Evolutionary conservation across 2,888 invertebrate genomes (phyloP).

Genomic region (Trichogramma evanescens): DNA sequence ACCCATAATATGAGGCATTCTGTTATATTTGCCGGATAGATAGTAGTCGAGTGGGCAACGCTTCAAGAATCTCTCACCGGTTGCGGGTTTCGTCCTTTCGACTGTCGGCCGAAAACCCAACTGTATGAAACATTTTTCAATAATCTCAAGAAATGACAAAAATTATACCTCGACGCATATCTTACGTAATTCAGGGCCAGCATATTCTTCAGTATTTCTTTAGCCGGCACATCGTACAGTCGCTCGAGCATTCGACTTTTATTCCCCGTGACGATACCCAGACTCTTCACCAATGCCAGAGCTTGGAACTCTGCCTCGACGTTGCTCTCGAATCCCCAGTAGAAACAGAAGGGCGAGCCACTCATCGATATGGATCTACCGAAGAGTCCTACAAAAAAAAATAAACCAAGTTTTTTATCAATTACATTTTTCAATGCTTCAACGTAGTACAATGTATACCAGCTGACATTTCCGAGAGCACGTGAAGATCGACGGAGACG

Average conservation of each 20-base stretch:
- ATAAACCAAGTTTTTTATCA: neutral
- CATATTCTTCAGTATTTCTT: slow-evolving; percentile 14
- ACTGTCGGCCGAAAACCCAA: no score
- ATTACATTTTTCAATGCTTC: neutral
- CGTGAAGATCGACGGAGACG: slow-evolving; percentile 2
- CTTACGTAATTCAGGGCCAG: slow-evolving; percentile 5
- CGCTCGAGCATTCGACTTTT: slow-evolving; percentile 21
- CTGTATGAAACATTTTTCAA: no score
- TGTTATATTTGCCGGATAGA: no score
- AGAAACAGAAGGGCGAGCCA: slow-evolving; percentile 45
- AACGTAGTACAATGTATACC: neutral
- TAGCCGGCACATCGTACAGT: slow-evolving; percentile 17
- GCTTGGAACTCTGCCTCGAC: neutral
- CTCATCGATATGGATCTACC: slow-evolving; percentile 54
- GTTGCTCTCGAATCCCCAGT: neutral
- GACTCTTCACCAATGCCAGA: neutral
- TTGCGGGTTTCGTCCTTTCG: no score
- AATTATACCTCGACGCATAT: no score
- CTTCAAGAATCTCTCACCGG: no score
- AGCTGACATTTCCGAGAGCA: slow-evolving; percentile 4
- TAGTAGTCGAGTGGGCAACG: no score
- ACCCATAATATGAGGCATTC: no score
- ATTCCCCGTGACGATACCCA: slow-evolving; percentile 2
- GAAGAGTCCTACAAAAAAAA: slow-evolving; percentile 46
- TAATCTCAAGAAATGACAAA: no score